Conservation (phyloP, 2,113 vertebrate genomes). For the Oryzias celebensis region DNA sequence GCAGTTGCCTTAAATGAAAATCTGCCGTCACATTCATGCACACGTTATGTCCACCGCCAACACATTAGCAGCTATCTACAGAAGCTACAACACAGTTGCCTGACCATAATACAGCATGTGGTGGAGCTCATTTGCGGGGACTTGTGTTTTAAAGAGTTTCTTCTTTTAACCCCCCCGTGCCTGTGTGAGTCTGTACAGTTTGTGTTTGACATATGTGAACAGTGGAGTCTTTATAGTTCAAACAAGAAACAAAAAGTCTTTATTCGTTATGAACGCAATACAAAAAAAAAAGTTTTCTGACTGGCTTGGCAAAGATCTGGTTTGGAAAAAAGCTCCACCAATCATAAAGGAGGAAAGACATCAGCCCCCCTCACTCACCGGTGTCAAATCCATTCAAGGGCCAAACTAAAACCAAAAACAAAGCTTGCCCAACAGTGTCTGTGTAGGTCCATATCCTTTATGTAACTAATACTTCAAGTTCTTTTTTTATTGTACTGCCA, state of each 20-base stretch:
- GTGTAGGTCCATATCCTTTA: constrained; percentile 69
- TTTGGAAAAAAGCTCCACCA: constrained; percentile 51
- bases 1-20: constrained; percentile 9
- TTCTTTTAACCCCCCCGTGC: neutral
- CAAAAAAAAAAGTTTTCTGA: constrained; percentile 70
- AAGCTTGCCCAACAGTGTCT: constrained; percentile 43
- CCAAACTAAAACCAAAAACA: constrained; percentile 49
- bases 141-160: neutral
- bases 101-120: constrained; percentile 35
- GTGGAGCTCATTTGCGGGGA: constrained; percentile 13
- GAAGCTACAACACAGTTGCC: constrained; percentile 20
- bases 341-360: neutral
- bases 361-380: constrained; percentile 2
- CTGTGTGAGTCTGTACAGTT: constrained; percentile 10
- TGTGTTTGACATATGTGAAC: constrained; percentile 44
- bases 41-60: neutral
- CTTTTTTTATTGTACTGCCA: constrained; percentile 35
- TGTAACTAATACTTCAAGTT: constrained; percentile 51
- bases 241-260: constrained; percentile 65
- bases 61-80: constrained; percentile 50
- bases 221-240: constrained; percentile 43
- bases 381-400: constrained; percentile 14
- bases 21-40: neutral
- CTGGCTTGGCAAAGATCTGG: constrained; percentile 52
- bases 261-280: constrained; percentile 70